Evolutionary conservation across 2,888 invertebrate species (phyloP).

Genomic region (Geotrupes spiniger): DNA sequence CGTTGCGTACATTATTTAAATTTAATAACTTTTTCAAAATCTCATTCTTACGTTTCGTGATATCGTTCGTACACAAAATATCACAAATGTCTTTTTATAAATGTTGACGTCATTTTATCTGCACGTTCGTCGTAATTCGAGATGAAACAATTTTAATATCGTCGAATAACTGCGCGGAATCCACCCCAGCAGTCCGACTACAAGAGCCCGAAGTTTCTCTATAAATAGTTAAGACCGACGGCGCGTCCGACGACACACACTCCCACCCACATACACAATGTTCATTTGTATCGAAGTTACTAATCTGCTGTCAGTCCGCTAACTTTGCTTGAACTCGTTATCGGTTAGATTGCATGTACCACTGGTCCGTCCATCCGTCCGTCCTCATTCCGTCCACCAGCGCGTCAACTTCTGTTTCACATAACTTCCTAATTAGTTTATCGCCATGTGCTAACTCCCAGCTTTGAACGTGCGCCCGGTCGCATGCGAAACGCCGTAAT

Average conservation of each 20-base stretch:
- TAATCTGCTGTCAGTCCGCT: conserved; percentile 29
- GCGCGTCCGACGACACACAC: not conserved
- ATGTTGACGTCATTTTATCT: no score
- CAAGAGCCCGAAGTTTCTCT: not conserved
- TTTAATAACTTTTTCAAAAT: no score
- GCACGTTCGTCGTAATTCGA: no score
- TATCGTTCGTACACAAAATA: no score
- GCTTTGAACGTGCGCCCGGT: no score
- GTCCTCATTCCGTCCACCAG: conserved; percentile 18
- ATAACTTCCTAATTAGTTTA: conserved; percentile 45
- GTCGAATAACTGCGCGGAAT: no score
- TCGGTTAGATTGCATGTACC: conserved; percentile 7
- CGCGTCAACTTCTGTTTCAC: conserved; percentile 38
- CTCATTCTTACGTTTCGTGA: no score
- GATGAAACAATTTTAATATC: no score
- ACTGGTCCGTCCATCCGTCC: conserved; percentile 12
- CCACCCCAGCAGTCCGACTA: not conserved
- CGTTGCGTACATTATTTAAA: no score
- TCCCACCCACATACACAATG: conserved; percentile 16
- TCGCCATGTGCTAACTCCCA: conserved; percentile 40
- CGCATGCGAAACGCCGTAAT: no score
- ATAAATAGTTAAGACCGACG: conserved; percentile 5
- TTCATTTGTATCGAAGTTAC: conserved; percentile 28
- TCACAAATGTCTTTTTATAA: no score
- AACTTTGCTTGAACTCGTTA: conserved; percentile 28